These are phyloP conservation scores for Andrena trimmerana DNA, from an alignment of 2,888 invertebrate genomes.

Conservation along the genomic window DNA sequence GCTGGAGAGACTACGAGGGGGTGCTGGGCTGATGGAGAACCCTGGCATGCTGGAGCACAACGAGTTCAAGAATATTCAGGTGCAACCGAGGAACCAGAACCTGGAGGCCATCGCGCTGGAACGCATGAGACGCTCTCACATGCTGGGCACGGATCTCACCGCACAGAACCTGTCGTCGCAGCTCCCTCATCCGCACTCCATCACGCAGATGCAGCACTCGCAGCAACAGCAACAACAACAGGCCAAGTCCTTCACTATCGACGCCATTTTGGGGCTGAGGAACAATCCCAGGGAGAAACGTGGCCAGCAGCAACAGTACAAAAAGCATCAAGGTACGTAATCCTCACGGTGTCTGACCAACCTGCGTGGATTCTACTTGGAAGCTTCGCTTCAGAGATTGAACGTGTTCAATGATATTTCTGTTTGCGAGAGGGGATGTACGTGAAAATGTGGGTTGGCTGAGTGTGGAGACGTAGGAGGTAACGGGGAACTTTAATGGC, in stretches of 20 bases:
- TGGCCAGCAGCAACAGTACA: conserved; percentile 78
- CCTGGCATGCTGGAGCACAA: conserved; percentile 71
- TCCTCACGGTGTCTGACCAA: no score
- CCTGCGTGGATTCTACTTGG: no score
- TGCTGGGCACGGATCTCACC: conserved; percentile 70
- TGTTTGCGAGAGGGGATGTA: no score
- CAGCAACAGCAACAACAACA: conserved; percentile 81
- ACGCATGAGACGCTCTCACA: conserved; percentile 76
- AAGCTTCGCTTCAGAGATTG: no score
- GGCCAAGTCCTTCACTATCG: conserved; percentile 94
- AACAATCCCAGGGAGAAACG: conserved; percentile 84
- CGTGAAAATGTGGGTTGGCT: no score
- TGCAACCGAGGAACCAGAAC: conserved; percentile 75
- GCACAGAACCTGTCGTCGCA: conserved; percentile 71
- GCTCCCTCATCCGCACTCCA: conserved; percentile 69
- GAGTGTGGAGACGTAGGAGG: no score
- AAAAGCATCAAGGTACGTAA: conserved; percentile 78
- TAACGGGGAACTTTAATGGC: no score
- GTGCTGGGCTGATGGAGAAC: conserved; percentile 73
- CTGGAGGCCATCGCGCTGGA: conserved; percentile 79
- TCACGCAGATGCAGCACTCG: conserved; percentile 78
- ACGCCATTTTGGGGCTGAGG: conserved; percentile 93
- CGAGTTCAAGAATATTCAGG: conserved; percentile 76
- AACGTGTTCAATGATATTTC: no score
- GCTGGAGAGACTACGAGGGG: conserved; percentile 75